A percentile compares a stretch with the other conserved stretches of the same genome.
Conservation (phyloP, 2,797 vertebrate species). For the Hydrocynus forskahlii region DNA sequence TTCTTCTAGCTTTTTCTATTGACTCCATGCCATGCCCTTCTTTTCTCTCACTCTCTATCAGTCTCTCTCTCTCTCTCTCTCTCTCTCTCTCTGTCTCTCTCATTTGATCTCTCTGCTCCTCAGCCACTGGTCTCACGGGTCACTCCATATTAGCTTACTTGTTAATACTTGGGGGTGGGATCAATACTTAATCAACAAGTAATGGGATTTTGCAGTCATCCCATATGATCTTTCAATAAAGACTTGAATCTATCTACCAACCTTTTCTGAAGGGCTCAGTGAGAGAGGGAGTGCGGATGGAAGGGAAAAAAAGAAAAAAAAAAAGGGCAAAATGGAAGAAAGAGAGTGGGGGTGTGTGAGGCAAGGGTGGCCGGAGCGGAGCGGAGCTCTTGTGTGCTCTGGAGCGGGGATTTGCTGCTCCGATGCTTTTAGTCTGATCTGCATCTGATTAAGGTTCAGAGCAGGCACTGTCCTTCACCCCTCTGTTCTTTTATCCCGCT, state of each 20-base stretch:
- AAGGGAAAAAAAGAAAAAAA: slow-evolving; percentile 48
- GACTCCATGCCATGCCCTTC: slow-evolving; percentile 30
- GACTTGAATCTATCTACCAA: slow-evolving; percentile 90
- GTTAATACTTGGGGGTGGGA: slow-evolving; percentile 96
- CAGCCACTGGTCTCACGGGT: slow-evolving; percentile 95
- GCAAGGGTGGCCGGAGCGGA: slow-evolving; percentile 67
- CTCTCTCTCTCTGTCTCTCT: slow-evolving; percentile 58
- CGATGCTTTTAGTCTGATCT: slow-evolving; percentile 88
- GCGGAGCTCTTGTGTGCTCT: slow-evolving; percentile 65
- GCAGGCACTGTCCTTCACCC: slow-evolving; percentile 89
- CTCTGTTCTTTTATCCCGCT: slow-evolving; percentile 81
- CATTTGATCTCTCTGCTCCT: slow-evolving; percentile 57
- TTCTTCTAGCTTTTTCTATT: slow-evolving; percentile 54
- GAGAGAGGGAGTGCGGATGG: slow-evolving; percentile 32
- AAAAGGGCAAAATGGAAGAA: slow-evolving; percentile 28
- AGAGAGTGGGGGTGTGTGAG: slow-evolving; percentile 9
- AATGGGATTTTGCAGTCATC: slow-evolving; percentile 99
- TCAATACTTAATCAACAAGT: slow-evolving; percentile 99
- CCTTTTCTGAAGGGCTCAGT: slow-evolving; percentile 72
- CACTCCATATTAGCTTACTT: slow-evolving; percentile 99
- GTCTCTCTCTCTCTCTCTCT: slow-evolving; percentile 41
- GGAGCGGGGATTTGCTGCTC: slow-evolving; percentile 88
- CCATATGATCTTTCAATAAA: slow-evolving; percentile 99
- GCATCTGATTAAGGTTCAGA: slow-evolving; percentile 89
- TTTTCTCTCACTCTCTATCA: slow-evolving; percentile 46